Evolutionary conservation across 2,888 invertebrate genomes (phyloP), one percentile per base, ranked within the genome.

Genomic region (Ornithoptera priamus): DNA sequence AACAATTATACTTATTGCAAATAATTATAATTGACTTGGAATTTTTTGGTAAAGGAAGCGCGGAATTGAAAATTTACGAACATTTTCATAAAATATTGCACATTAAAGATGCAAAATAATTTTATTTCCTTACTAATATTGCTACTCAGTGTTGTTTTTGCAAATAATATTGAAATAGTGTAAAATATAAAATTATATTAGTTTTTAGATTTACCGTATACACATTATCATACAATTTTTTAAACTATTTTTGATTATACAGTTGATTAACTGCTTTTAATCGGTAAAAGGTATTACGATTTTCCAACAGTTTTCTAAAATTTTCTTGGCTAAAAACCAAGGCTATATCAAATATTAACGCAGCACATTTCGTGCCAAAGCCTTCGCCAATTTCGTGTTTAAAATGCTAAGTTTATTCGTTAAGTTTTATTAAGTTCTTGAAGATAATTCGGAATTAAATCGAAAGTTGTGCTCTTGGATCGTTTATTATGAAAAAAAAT

Each of bases 321-420:
- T 53, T 18, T 53, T n/a, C n/a, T 53, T 53, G 7, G 53, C 53
- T n/a, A 7, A n/a, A 53, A 53, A n/a, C 18, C 53, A 53, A 53
- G 53, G 5, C 53, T 53, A 7, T 18, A n/a, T 18, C 53, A 53
- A 53, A 53, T 53, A 53, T n/a, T 53, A 53, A n/a, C 7, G 53
- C n/a, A 53, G 53, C n/a, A 53, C n/a, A n/a, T 53, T 53, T 18
- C 18, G 18, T 53, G n/a, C 53, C 53, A n/a, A 53, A 53, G 53
- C n/a, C 53, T 53, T 18, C 15, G 18, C 53, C 53, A 53, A n/a
- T 30, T 68, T 67, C n/a, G 17, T 53, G 63, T 58, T 24, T 24
- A 24, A 22, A 58, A 58, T 56, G 15, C 46, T 15, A 15, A 46
- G 12, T 46, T 46, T 46, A 46, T 46, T 15, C 39, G 39, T 39